Base-by-base conservation (phyloP, 2,113 vertebrate species). In the Drymodes brunneopygia region DNA sequence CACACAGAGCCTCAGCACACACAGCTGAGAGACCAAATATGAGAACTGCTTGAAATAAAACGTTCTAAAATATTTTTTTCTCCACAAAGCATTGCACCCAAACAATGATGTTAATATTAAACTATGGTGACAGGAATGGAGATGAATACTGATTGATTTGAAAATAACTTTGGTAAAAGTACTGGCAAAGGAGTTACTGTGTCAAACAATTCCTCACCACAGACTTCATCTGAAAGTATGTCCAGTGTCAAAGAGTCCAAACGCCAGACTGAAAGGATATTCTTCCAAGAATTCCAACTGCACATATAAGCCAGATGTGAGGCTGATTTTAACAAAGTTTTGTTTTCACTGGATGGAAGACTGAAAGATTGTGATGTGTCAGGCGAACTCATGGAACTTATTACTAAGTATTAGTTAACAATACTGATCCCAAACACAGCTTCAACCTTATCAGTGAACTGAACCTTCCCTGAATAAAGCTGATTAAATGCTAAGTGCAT, bases 201-300 rank as follows among this genome's bases (percentile, higher is more conserved):
- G 90, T 96, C 92, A 96, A 96, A 93, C 82, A 82, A 82, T 77
- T 74, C 91, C 90, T 92, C 70, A 75, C 82, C 86, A 47, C 95
- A 88, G 89, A 81, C 64, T 92, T 80, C 85, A 92, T 83, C 35
- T 86, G 50, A 89, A 92, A 93, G 58, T 29, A 77, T 57, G 81
- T 95, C 96, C 92, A 94, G 77, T 81, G 82, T 97, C 92, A 93
- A 80, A 53, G 66, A 93, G 66, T 33, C 90, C 73, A 47, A 36
- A 75, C 0, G 19, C 80, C 93, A 97, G 93, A 97, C 86, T 86
- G 58, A 81, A 91, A 81, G 74, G 29, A 88, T 91, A 95, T 75
- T 96, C 94, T 97, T 97, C 89, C 94, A 95, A 92, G 81, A 97
- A 96, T 96, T 96, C 73, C 86, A 95, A 56, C 62, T 72, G 73